A percentile compares a stretch with the other conserved stretches of the same genome.
phyloP scores from a whole-genome alignment of 2,797 vertebrate genomes.

The Podarcis lilfordi region DNA sequence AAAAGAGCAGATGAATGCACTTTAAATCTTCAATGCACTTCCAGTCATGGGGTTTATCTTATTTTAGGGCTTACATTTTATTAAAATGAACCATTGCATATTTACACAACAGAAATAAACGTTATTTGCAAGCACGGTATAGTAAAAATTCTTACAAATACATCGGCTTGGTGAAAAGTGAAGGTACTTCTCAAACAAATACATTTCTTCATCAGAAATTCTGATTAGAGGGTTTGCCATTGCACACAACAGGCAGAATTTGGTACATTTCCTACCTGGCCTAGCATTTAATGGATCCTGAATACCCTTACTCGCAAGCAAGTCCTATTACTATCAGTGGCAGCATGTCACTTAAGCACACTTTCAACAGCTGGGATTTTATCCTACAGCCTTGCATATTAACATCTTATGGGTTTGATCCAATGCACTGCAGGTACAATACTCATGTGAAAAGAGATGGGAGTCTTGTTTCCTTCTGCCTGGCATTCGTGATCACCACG shows the following conservation, averaged over 20 bases:
- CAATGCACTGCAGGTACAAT: background rate
- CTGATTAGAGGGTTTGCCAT: conserved; percentile 49
- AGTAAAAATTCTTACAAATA: conserved; percentile 74
- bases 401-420: background rate
- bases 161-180: conserved; percentile 68
- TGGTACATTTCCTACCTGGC: background rate
- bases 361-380: background rate
- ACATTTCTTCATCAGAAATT: conserved; percentile 65
- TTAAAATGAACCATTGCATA: conserved; percentile 86
- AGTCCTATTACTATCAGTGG: background rate
- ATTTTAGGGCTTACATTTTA: conserved; percentile 85
- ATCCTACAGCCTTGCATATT: background rate
- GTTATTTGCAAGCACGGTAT: conserved; percentile 78
- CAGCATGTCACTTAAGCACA: background rate
- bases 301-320: background rate
- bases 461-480: background rate
- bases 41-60: conserved; percentile 86
- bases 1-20: conserved; percentile 83
- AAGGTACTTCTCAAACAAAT: conserved; percentile 66
- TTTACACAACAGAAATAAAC: conserved; percentile 85
- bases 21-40: conserved; percentile 85
- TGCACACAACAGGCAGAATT: conserved; percentile 30
- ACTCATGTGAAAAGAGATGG: background rate
- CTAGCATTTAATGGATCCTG: conserved; percentile 18
- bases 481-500: background rate